These are phyloP conservation scores for Drosophila putrida DNA, from an alignment of 2,888 invertebrate species.

Conservation along the genomic window DNA sequence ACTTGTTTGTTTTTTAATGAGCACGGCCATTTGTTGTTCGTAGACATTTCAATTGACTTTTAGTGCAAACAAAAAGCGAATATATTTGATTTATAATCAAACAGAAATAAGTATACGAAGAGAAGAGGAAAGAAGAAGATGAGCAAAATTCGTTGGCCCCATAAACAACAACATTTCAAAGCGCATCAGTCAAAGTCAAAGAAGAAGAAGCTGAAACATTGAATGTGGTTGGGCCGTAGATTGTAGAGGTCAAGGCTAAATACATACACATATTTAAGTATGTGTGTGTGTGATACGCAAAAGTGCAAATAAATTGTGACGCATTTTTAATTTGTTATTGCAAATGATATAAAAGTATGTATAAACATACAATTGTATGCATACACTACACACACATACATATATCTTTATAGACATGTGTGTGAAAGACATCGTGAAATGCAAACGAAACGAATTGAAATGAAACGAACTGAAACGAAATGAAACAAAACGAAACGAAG, in stretches of 20 bases:
- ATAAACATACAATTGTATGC: slow-evolving; percentile 3
- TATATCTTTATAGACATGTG: not conserved
- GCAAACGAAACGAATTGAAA: slow-evolving; percentile 39
- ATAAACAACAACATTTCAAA: slow-evolving; percentile 26
- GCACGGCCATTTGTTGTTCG: not conserved
- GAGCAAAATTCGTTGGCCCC: slow-evolving; percentile 34
- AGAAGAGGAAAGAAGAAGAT: slow-evolving; percentile 6
- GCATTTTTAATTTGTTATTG: slow-evolving; percentile 74
- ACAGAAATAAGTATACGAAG: slow-evolving; percentile 17
- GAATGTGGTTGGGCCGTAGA: slow-evolving; percentile 46
- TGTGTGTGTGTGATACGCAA: slow-evolving; percentile 44
- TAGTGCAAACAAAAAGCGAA: slow-evolving; percentile 13
- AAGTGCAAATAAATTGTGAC: slow-evolving; percentile 75
- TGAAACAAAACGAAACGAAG: slow-evolving; percentile 39
- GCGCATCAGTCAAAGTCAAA: slow-evolving; percentile 30
- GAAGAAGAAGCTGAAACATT: slow-evolving; percentile 7
- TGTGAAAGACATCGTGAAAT: slow-evolving; percentile 22
- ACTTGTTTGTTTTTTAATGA: too few relatives aligned
- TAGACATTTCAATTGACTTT: slow-evolving; percentile 18
- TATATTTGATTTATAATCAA: slow-evolving; percentile 35
- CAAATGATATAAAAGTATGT: slow-evolving; percentile 58
- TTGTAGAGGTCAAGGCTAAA: slow-evolving; percentile 73
- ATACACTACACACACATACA: not conserved
- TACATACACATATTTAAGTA: slow-evolving; percentile 10
- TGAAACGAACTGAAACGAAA: slow-evolving; percentile 40